phyloP scores from a whole-genome alignment of 2,888 invertebrate genomes.

The Thysanoteuthis rhombus region DNA sequence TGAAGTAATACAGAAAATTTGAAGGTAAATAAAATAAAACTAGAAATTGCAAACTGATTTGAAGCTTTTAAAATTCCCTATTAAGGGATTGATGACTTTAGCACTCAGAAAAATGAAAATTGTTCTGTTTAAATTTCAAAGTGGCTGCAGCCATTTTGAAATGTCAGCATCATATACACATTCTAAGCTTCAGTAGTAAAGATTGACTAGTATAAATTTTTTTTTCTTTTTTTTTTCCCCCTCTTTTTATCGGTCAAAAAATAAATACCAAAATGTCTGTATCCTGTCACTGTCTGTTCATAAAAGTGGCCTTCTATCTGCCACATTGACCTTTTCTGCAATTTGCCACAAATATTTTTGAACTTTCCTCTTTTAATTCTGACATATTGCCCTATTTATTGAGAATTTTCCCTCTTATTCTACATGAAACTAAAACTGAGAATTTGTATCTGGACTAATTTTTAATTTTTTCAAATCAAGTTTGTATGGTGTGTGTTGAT shows the following conservation, averaged over 20 bases:
- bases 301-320: neutral
- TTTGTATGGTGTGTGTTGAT: neutral
- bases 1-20: too few relatives aligned
- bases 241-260: neutral
- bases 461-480: neutral
- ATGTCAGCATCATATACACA: neutral
- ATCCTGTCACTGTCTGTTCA: neutral
- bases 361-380: neutral
- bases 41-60: neutral
- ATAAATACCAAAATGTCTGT: neutral
- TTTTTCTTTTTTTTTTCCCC: neutral
- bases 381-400: neutral
- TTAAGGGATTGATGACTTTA: neutral
- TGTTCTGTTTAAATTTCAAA: neutral
- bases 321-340: neutral
- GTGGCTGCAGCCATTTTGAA: neutral
- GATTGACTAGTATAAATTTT: neutral
- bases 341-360: neutral
- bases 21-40: neutral
- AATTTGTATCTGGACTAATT: neutral
- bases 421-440: neutral
- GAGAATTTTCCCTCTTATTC: neutral
- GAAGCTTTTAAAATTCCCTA: neutral
- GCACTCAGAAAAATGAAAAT: neutral
- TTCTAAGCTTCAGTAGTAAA: neutral